Evolutionary conservation across 2,888 invertebrate species (phyloP).

Genomic region (Platynereis dumerilii): DNA sequence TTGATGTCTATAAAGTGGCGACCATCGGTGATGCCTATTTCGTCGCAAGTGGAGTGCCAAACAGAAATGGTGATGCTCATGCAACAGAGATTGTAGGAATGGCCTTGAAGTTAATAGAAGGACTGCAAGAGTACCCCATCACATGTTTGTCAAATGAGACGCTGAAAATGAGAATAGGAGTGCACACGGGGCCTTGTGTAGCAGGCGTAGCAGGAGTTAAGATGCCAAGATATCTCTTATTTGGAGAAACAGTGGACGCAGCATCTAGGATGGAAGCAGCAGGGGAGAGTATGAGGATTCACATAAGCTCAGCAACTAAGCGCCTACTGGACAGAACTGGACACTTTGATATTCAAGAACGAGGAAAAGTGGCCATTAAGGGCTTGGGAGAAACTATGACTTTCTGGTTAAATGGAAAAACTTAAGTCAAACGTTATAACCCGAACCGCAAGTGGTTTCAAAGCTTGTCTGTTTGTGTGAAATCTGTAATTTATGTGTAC

Average conservation of each 20-base stretch:
- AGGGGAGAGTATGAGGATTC: background rate
- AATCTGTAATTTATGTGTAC: no score
- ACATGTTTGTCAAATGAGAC: background rate
- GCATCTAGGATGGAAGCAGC: conserved; percentile 5
- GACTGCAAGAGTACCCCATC: background rate
- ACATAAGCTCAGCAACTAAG: background rate
- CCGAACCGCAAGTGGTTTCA: no score
- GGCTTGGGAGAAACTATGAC: background rate
- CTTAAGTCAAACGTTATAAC: no score
- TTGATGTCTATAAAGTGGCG: conserved; percentile 4
- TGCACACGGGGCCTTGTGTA: background rate
- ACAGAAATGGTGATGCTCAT: background rate
- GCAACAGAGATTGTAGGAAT: background rate
- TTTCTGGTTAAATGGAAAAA: background rate
- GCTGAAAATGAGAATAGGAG: conserved; percentile 1
- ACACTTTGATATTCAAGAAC: background rate
- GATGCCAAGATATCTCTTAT: conserved; percentile 6
- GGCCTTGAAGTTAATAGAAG: background rate
- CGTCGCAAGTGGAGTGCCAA: conserved; percentile 1
- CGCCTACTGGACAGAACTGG: background rate
- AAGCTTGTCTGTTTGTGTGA: no score
- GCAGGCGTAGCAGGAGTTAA: background rate
- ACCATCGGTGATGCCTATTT: conserved; percentile 2
- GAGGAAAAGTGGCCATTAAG: background rate
- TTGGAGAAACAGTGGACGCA: conserved; percentile 1